Evolutionary conservation across 2,113 vertebrate genomes (phyloP), one percentile per base, ranked within the genome.

Genomic region (Isurus oxyrinchus): DNA sequence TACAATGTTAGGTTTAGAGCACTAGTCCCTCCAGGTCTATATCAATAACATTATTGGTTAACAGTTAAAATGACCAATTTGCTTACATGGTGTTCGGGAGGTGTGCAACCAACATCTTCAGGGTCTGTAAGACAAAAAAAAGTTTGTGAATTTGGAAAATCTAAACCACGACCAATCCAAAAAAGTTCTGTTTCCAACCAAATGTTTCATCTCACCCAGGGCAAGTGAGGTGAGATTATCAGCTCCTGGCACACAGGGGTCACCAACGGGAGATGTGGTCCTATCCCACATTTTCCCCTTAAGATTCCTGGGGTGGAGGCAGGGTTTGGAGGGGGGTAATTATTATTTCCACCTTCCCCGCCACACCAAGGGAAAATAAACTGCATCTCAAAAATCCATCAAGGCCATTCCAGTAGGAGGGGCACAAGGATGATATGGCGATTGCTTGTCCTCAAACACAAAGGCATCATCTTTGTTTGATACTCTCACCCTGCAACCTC

Each of bases 71-170:
- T n/a, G 35, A 14, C 10, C 35, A 16, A 96, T 0, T 0, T 66
- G 98, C 99, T 98, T 96, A 99, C 98, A 0, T 99, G 98, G 95
- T 99, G 99, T 86, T 98, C 97, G 25, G 99, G 99, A 0, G 98
- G 97, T 3, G 27, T 97, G 96, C 99, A 99, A 97, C 98, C 98
- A 0, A 99, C 99, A 0, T 99, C 99, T 97, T 99, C 99, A 0
- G 99, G 99, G 96, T 98, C 99, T 99, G 97, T 67, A 96, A 95
- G 97, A 61, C 5, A 40, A 40, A 0, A 63, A 96, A 95, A 49
- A 6, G 53, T 40, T 40, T 81, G n/a, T 40, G 40, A 63, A 94
- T 66, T 63, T 5, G 11, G 31, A 19, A 94, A 94, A 35, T 25
- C n/a, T 23, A 94, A 40, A 19, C 57, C 2, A 21, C 16, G 61